Evolutionary conservation across 30 jellyfish, hydroid and myxozoan species (phyloP).

Genomic region (Rhopilema esculentum): DNA sequence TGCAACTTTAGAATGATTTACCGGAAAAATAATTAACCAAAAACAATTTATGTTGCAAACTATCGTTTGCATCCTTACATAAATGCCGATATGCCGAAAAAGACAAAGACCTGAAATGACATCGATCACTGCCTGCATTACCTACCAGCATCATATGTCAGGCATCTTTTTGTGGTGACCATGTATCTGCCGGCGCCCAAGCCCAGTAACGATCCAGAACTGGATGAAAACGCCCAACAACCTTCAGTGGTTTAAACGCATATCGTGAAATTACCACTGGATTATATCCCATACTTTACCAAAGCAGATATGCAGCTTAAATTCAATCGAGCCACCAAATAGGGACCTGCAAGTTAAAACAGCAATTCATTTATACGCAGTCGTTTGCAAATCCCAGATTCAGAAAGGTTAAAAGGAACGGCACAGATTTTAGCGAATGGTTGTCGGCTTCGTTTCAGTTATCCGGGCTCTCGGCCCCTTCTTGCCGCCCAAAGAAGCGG

Average conservation of each 20-base stretch:
- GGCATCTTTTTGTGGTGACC: slow-evolving; percentile 6
- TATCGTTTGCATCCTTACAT: slow-evolving; percentile 1
- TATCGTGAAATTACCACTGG: no score
- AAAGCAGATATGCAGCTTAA: no score
- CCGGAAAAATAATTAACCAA: neutral
- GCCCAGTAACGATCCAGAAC: slow-evolving; percentile 14
- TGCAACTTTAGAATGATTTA: neutral
- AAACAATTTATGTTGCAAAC: neutral
- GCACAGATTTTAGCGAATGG: no score
- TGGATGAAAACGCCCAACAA: neutral
- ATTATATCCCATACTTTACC: no score
- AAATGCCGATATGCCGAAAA: neutral
- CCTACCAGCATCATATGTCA: neutral
- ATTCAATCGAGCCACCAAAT: no score
- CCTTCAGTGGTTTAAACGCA: slow-evolving; percentile 3
- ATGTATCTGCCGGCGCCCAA: neutral
- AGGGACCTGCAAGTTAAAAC: no score
- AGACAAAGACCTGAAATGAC: neutral
- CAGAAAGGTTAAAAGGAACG: no score
- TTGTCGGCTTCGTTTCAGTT: no score
- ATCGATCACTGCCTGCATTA: neutral
- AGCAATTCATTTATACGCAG: no score
- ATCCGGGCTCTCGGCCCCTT: no score
- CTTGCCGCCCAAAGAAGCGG: no score
- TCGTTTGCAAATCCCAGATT: no score